Percentiles rank a stretch among this genome's conserved stretches.
Evolutionary conservation across 37 sponge, comb jelly and placozoan genomes (phyloP).

Genomic region (Ephydatia muelleri): DNA sequence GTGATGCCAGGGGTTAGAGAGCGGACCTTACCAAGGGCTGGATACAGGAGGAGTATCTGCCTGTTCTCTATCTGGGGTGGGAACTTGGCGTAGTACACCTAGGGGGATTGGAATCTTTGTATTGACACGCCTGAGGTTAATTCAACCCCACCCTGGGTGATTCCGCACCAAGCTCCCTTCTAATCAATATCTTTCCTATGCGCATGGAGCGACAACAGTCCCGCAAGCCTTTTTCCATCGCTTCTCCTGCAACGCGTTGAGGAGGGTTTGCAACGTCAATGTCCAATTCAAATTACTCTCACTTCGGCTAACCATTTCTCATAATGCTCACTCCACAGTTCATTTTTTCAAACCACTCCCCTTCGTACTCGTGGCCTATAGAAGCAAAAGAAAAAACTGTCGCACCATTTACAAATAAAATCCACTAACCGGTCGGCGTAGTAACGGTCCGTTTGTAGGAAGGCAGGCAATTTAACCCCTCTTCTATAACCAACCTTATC

Average conservation of each 20-base stretch:
- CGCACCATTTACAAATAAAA: neutral
- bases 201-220: conserved; percentile 91
- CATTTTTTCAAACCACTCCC: conserved; percentile 75
- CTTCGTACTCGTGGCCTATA: conserved; percentile 77
- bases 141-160: neutral
- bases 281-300: neutral
- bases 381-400: neutral
- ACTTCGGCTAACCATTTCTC: conserved; percentile 89
- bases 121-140: neutral
- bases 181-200: conserved; percentile 93
- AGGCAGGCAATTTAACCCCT: conserved; percentile 85
- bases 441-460: conserved; percentile 56
- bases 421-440: conserved; percentile 81
- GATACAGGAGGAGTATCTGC: conserved; percentile 84
- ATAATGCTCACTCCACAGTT: conserved; percentile 97
- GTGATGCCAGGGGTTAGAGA: neutral
- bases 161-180: conserved; percentile 54
- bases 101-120: neutral
- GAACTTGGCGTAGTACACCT: conserved; percentile 91
- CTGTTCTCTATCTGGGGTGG: conserved; percentile 84
- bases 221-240: conserved; percentile 92
- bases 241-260: conserved; percentile 74
- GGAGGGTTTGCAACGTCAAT: neutral
- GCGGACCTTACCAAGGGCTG: conserved; percentile 71
- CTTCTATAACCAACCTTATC: conserved; percentile 93